Percentiles rank a stretch among this genome's conserved stretches.
Evolutionary conservation across 2,113 vertebrate species (phyloP).

Genomic region (Aphyosemion australe): DNA sequence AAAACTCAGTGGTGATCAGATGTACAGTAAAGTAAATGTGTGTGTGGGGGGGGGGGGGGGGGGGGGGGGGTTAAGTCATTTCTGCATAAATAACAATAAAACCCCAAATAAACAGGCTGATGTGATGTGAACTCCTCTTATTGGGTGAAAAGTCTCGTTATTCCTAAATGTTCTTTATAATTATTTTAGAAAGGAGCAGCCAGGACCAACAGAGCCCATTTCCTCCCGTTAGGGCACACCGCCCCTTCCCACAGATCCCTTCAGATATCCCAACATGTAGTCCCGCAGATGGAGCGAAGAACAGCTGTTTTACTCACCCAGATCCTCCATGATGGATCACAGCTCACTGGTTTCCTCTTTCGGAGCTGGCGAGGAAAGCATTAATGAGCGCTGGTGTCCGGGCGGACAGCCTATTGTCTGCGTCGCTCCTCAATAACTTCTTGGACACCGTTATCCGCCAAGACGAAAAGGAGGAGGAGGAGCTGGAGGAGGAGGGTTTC

Average conservation of each 20-base stretch:
- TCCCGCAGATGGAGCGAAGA: not conserved
- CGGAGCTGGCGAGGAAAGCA: conserved; percentile 19
- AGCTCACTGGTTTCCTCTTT: conserved; percentile 37
- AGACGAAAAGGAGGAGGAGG: conserved; percentile 44
- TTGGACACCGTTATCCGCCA: conserved; percentile 74
- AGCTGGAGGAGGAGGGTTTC: conserved; percentile 54
- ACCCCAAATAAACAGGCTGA: too few relatives aligned
- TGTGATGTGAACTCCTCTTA: too few relatives aligned
- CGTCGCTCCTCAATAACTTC: conserved; percentile 61
- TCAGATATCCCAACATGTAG: conserved; percentile 49
- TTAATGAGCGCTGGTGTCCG: conserved; percentile 35
- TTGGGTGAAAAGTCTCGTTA: too few relatives aligned
- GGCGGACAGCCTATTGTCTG: conserved; percentile 54
- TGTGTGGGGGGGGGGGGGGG: too few relatives aligned
- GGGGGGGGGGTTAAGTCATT: too few relatives aligned
- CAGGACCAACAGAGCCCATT: conserved; percentile 37
- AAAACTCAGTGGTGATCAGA: conserved; percentile 7
- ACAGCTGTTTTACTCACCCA: conserved; percentile 68
- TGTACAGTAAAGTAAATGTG: too few relatives aligned
- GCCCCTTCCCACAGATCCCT: conserved; percentile 53
- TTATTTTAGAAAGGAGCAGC: conserved; percentile 10
- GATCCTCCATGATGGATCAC: conserved; percentile 73
- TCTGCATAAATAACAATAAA: too few relatives aligned
- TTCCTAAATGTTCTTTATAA: too few relatives aligned
- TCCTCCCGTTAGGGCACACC: conserved; percentile 58